Base-by-base conservation (phyloP, 2,113 vertebrate genomes). In the Cyprinodon tularosa region DNA sequence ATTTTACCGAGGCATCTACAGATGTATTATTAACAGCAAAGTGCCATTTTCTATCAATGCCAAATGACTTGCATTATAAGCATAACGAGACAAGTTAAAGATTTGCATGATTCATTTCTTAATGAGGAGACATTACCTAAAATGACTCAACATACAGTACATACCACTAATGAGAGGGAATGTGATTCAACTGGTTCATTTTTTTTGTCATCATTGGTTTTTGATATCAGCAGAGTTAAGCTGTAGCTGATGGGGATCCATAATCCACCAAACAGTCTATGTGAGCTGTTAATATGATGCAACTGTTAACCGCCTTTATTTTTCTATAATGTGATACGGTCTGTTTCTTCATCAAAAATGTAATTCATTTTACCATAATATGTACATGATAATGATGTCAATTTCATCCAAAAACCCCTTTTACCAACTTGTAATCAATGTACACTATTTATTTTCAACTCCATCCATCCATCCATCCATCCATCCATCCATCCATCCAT, bases 1-100 rank as follows among this genome's bases (percentile, higher is more conserved):
- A 88, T 84, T 84, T 74, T 57, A 82, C 65, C 61, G 70, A 40
- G 62, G 78, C 72, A 50, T 38, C 59, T 68, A 66, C 67, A 70
- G 75, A 11, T 17, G 38, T 64, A 29, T 40, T n/a, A 22, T 37
- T 47, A 65, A 66, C 9, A 36, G 67, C 40, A 45, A 57, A 66
- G 50, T 67, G 63, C 71, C 39, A 82, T 81, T 61, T 40, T 62
- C 29, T 70, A 15, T n/a, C 14, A 66, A 66, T 44, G 42, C 65
- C 62, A 59, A 59, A 74, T 66, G 50, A 66, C 38, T 44, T 17
- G 40, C 48, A 62, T 72, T 20, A 63, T 66, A 3, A 3, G 12
- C 4, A 20, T 50, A 36, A 72, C 50, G 79, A 64, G 38, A 44
- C 57, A 71, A 37, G 45, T 14, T 5, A 38, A 66, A 66, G 64